Evolutionary conservation across 2,888 invertebrate species (phyloP), one percentile per base, ranked within the genome.

Genomic region (Cosmia trapezina): DNA sequence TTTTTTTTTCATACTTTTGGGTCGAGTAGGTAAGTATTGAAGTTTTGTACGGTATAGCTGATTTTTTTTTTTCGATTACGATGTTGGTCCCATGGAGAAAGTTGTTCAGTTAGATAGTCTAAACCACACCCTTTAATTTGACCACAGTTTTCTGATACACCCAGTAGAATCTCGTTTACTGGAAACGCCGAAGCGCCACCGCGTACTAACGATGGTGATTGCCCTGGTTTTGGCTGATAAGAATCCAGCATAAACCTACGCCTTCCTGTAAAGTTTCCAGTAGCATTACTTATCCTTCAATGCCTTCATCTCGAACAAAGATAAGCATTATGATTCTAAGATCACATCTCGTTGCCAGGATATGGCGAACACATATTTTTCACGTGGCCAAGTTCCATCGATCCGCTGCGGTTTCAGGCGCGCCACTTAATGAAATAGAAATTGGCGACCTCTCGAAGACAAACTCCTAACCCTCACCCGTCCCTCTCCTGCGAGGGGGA

Each of bases 381-480:
- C 89, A 91, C 91, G 89, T 91, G 90, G 88, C 89, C 87, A 90
- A 91, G 89, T 90, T 83, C 79, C 90, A 95, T 95, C 94, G 96
- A 96, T 93, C 94, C 93, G 85, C 88, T 94, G 96, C 92, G 96
- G 96, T 94, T 94, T 92, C 91, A 93, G 91, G 85, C 94, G 91
- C 93, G 92, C 94, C 94, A 95, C 94, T 94, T 95, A 95, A 95
- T 94, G 95, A 95, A 96, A 96, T 95, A 95, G 96, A 96, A 96
- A 95, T 96, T 94, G 94, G 93, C 93, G 94, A 94, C 94, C 95
- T 94, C 94, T 93, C 93, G 93, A 95, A 96, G 96, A 95, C 95
- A 93, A 93, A 92, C 93, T 95, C 92, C 94, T 94, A 93, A 93
- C 94, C 91, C 93, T 90, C 94, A 88, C 94, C 93, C 93, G 89